Evolutionary conservation across 1,140 invertebrate genomes (phyloP), one percentile per base, ranked within the genome.

Genomic region (Anagrus nilaparvatae): DNA sequence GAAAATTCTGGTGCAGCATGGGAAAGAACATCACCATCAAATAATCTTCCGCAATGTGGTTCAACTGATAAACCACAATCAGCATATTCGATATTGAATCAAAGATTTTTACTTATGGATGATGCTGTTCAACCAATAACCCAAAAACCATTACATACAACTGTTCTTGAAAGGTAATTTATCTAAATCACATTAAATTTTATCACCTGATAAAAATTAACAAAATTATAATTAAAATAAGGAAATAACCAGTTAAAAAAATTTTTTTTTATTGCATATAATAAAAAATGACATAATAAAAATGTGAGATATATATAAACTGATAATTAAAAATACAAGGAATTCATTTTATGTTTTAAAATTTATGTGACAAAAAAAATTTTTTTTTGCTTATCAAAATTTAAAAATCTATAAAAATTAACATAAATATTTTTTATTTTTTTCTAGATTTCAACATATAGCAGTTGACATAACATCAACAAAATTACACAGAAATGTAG

Each of bases 91-190:
- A n/a, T n/a, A n/a, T n/a, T n/a, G n/a, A n/a, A n/a, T n/a, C 76
- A 79, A 13, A 75, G 78, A 40, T 94, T 90, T 56, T 87, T 91
- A 52, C 62, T 95, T 34, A 93, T 94, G 89, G 83, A 92, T 58
- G 71, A 77, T 42, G 79, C 89, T 3, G 81, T 95, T 0, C 82
- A 87, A 47, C 76, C 87, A 0, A 74, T 75, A 4, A 77, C 75
- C 0, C 60, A 73, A 1, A 59, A 71, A 18, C 91, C 92, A 0
- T 54, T 91, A 0, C 78, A 86, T 46, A 73, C 78, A 12, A 67
- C 76, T 0, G 74, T 77, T 10, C 67, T 84, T 36, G 83, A 91
- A 61, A 74, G 77, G 58, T 58, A 37, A 37, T 25, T 10, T 23
- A 23, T 4, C 16, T 1, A n/a, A n/a, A n/a, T n/a, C n/a, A n/a